A percentile compares a stretch with the other conserved stretches of the same genome.
Evolutionary conservation across 2,888 invertebrate species (phyloP).

Genomic region (Philonicus albiceps): DNA sequence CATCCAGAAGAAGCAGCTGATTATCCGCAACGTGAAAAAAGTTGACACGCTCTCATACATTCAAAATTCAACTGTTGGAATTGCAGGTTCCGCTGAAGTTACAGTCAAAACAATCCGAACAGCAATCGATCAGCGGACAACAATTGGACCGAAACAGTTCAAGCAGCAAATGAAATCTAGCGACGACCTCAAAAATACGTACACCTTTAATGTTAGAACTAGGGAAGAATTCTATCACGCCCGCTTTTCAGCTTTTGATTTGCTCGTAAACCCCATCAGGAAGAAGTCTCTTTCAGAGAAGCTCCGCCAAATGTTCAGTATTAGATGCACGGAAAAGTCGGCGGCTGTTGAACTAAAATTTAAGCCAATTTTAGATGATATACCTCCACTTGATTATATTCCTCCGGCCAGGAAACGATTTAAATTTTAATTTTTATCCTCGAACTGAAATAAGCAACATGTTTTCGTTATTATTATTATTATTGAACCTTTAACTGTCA

Average conservation of each 20-base stretch:
- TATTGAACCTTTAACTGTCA: no score
- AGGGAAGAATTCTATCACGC: conserved; percentile 37
- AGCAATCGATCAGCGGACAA: conserved; percentile 45
- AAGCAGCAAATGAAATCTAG: conserved; percentile 47
- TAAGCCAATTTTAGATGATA: conserved; percentile 2
- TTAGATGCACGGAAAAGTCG: conserved; percentile 32
- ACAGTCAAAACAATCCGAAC: conserved; percentile 25
- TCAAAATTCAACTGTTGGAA: not conserved
- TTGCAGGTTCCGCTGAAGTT: conserved; percentile 11
- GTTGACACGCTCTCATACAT: not conserved
- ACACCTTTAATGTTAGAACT: conserved; percentile 39
- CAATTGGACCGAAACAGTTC: conserved; percentile 44
- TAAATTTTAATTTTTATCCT: not conserved
- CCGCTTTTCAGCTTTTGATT: conserved; percentile 27
- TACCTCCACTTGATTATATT: not conserved
- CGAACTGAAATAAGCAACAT: not conserved
- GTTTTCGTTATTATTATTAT: not conserved
- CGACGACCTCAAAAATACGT: conserved; percentile 37
- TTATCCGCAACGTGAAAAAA: not conserved
- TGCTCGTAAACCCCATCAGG: conserved; percentile 45
- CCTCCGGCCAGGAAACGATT: not conserved
- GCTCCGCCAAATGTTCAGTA: conserved; percentile 23
- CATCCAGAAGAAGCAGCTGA: not conserved
- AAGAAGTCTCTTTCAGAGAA: not conserved
- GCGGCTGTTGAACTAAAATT: conserved; percentile 13